Conservation (phyloP, 2,113 vertebrate genomes). For the Paramormyrops kingsleyae region DNA sequence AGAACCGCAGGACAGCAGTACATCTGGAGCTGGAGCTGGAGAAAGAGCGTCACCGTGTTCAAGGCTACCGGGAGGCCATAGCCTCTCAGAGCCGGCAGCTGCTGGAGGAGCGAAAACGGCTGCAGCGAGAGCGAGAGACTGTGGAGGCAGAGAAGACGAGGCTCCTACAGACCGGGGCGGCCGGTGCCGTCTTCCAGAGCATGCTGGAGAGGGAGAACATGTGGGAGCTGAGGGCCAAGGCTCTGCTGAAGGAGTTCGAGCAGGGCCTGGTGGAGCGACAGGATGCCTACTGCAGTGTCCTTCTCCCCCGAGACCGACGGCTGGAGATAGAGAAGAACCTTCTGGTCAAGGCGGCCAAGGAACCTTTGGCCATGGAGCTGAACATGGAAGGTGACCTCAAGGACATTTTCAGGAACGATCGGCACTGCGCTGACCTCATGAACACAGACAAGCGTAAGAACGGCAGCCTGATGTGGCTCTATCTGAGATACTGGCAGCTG, state of each 20-base stretch:
- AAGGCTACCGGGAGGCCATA: conserved; percentile 67
- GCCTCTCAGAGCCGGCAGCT: conserved; percentile 67
- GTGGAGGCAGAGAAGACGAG: conserved; percentile 54
- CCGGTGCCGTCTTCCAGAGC: conserved; percentile 47
- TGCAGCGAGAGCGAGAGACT: conserved; percentile 62
- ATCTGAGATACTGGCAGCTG: conserved; percentile 69
- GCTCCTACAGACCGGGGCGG: conserved; percentile 44
- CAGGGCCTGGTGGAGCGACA: conserved; percentile 64
- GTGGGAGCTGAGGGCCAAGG: conserved; percentile 58
- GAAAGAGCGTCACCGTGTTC: conserved; percentile 63
- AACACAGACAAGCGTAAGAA: conserved; percentile 63
- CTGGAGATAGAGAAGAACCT: conserved; percentile 67
- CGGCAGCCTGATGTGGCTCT: conserved; percentile 75
- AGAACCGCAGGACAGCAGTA: conserved; percentile 58
- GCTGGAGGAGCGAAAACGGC: conserved; percentile 62
- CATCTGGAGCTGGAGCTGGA: conserved; percentile 71
- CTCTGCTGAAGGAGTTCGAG: conserved; percentile 61
- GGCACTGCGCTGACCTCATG: conserved; percentile 61
- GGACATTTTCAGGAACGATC: conserved; percentile 73
- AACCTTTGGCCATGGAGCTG: conserved; percentile 60
- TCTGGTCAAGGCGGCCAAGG: conserved; percentile 54
- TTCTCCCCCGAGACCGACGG: conserved; percentile 53
- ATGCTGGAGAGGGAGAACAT: conserved; percentile 56
- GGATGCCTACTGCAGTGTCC: conserved; percentile 66
- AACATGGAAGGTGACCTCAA: conserved; percentile 59